phyloP scores from a whole-genome alignment of 2,888 invertebrate species.

The Heliconius erato region DNA sequence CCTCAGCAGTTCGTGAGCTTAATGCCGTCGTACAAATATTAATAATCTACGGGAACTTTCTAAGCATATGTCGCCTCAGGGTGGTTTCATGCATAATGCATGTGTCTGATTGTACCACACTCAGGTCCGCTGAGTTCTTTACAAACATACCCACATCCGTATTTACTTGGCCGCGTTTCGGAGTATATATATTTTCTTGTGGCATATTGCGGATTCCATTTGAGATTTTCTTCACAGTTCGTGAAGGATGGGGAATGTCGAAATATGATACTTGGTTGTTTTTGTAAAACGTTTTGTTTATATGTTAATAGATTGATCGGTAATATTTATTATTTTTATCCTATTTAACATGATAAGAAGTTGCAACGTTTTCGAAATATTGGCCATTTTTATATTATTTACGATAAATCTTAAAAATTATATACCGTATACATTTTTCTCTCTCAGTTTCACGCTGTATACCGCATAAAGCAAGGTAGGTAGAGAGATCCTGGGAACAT shows the following conservation, averaged over 20 bases:
- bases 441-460: too few relatives aligned
- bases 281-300: neutral
- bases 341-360: too few relatives aligned
- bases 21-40: slow-evolving; percentile 52
- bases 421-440: too few relatives aligned
- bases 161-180: slow-evolving; percentile 63
- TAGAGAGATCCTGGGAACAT: too few relatives aligned
- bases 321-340: too few relatives aligned
- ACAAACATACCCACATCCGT: slow-evolving; percentile 69
- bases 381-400: too few relatives aligned
- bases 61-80: slow-evolving; percentile 72
- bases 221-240: slow-evolving; percentile 35
- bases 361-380: too few relatives aligned
- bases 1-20: slow-evolving; percentile 35
- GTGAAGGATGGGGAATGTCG: slow-evolving; percentile 1
- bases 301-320: neutral
- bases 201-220: slow-evolving; percentile 50
- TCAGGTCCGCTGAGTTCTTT: slow-evolving; percentile 66
- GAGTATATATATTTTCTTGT: slow-evolving; percentile 50
- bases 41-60: slow-evolving; percentile 52
- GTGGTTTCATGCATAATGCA: slow-evolving; percentile 83
- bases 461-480: too few relatives aligned
- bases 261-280: neutral
- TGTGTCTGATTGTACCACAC: slow-evolving; percentile 77
- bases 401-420: too few relatives aligned